phyloP scores from a whole-genome alignment of 2,797 vertebrate species.

The Podarcis lilfordi region DNA sequence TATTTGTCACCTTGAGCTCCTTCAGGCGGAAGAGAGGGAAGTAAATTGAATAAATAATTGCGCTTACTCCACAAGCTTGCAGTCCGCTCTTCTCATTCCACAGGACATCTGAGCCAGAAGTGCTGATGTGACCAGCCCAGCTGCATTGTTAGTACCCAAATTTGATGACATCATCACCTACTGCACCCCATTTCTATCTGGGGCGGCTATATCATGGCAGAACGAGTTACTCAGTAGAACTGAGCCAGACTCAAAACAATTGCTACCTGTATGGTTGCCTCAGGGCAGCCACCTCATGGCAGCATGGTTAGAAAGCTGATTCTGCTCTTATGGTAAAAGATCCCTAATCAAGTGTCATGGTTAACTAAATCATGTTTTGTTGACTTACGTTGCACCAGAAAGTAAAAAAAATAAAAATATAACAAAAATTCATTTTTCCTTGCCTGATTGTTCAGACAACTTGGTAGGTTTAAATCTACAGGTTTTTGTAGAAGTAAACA shows the following conservation, averaged over 20 bases:
- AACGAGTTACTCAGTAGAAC: neutral
- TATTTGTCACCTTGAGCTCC: too few relatives aligned
- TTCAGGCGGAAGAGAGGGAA: too few relatives aligned
- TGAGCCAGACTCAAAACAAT: neutral
- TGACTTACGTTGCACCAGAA: neutral
- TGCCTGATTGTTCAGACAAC: neutral
- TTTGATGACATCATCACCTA: neutral
- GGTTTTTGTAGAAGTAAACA: neutral
- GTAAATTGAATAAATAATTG: too few relatives aligned
- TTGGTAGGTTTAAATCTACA: neutral
- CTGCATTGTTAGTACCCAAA: neutral
- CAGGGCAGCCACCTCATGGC: neutral
- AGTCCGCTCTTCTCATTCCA: neutral
- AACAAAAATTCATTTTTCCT: neutral
- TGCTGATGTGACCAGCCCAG: neutral
- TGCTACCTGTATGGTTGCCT: neutral
- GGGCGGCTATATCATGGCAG: neutral
- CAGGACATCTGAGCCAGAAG: neutral
- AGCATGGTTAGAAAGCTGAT: neutral
- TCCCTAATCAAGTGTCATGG: neutral
- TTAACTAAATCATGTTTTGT: neutral
- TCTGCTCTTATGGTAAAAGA: neutral
- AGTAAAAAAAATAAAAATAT: neutral
- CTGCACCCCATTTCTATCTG: neutral
- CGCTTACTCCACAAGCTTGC: neutral